Base-by-base conservation (phyloP, 2,797 vertebrate species). In the Syndactyla subalaris region DNA sequence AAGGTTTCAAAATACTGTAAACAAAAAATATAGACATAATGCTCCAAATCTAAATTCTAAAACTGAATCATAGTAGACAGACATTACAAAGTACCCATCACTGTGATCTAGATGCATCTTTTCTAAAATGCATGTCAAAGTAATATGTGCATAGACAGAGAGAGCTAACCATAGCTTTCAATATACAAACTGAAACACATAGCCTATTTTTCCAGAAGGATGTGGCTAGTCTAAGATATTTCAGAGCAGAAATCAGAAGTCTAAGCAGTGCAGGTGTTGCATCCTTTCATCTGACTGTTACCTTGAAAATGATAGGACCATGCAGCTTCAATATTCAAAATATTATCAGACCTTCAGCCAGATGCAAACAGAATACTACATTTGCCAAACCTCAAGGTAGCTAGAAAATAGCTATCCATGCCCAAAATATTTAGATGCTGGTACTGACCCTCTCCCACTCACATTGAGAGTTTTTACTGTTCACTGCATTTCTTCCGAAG, bases 211-310 rank as follows among this genome's bases (percentile, higher is more conserved):
- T 36, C 36, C 68, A 85, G 51, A 67, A 74, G 41, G 58, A 75
- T 1, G 1, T 39, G 41, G 10, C 3, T 48, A 63, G 22, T 27
- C 46, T 74, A 71, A 85, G 71, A 65, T 43, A 38, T 34, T 63
- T 29, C 52, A 83, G 19, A 85, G 39, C 3, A 63, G 57, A 82
- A 94, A 55, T 13, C 49, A 88, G 34, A 39, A 30, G 61, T 15
- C 26, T 18, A 16, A 14, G 38, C 24, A 77, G 41, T 0, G 0
- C 10, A 82, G 52, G 9, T 63, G 52, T 17, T 32, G 1, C 22
- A 23, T 14, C 8, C 4, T 66, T 94, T 76, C 38, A 75, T 48
- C 20, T n/a, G 15, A 39, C 34, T 72, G 26, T 29, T 41, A 70
- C 29, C 30, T 79, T 85, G 32, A 41, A 89, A 91, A 88, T 26